These are phyloP conservation scores for Muscidifurax raptorellus DNA, from an alignment of 1,140 invertebrate species.

Conservation along the genomic window DNA sequence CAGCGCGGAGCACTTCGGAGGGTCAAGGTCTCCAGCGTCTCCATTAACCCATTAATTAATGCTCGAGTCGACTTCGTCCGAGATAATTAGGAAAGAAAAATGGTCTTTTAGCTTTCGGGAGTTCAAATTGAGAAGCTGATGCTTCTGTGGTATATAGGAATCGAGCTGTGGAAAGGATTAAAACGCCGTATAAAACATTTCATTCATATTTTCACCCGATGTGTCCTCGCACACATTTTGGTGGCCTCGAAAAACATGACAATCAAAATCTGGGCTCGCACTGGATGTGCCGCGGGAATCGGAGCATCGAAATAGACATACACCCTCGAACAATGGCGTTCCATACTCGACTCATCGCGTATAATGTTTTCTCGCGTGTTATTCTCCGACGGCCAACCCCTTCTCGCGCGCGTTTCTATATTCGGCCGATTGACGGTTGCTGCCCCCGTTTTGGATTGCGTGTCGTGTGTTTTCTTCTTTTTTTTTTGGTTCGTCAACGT, in stretches of 20 bases:
- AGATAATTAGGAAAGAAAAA: background rate
- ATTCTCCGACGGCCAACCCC: background rate
- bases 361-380: background rate
- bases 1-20: background rate
- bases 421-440: background rate
- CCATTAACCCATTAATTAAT: constrained; percentile 1
- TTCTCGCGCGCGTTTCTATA: background rate
- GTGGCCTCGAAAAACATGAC: too few species aligned
- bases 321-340: background rate
- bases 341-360: background rate
- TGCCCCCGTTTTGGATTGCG: background rate
- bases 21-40: background rate
- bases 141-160: background rate
- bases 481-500: background rate
- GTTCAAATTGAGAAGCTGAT: background rate
- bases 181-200: too few species aligned
- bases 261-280: too few species aligned
- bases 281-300: background rate
- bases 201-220: background rate
- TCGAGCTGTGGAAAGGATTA: too few species aligned
- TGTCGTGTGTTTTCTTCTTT: background rate
- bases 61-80: background rate
- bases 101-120: background rate
- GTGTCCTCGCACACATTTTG: background rate
- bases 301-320: background rate